These are phyloP conservation scores for Crossoptilon crossoptilon DNA, from an alignment of 2,797 vertebrate genomes.

Conservation along the genomic window DNA sequence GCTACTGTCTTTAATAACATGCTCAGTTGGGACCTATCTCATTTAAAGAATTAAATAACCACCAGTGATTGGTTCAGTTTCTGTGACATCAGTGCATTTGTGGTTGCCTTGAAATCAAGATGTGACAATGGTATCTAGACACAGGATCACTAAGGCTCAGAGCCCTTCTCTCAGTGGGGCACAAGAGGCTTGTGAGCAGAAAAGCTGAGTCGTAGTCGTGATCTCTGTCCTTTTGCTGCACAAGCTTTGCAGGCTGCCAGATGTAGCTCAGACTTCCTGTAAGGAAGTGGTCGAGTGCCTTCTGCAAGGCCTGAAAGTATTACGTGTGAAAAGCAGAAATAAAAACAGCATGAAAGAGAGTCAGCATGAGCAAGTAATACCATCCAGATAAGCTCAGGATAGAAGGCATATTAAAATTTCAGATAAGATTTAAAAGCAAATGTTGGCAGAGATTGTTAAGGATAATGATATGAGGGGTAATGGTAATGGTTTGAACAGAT, in stretches of 20 bases:
- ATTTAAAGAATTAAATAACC: not conserved
- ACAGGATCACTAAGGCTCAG: not conserved
- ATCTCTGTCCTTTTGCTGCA: not conserved
- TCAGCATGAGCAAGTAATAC: not conserved
- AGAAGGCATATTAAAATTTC: not conserved
- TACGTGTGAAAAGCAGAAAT: not conserved
- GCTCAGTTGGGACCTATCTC: not conserved
- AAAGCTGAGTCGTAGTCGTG: not conserved
- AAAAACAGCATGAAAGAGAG: not conserved
- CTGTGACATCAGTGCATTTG: accelerated
- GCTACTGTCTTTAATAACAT: not conserved
- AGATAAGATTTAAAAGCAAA: not conserved
- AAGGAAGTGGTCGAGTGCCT: not conserved
- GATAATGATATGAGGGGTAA: too few relatives aligned
- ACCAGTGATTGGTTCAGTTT: not conserved
- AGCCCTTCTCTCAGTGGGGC: not conserved
- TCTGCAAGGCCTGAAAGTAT: not conserved
- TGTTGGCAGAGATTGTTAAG: not conserved
- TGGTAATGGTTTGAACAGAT: not conserved
- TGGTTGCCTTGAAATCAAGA: not conserved
- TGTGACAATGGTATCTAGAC: not conserved
- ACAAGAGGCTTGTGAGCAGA: not conserved
- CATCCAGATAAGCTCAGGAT: not conserved
- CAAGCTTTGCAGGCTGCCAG: not conserved
- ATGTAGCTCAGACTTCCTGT: not conserved